Percentiles rank a stretch among this genome's conserved stretches.
Conservation (phyloP, 2,113 vertebrate species). For the Corydoras maculifer region DNA sequence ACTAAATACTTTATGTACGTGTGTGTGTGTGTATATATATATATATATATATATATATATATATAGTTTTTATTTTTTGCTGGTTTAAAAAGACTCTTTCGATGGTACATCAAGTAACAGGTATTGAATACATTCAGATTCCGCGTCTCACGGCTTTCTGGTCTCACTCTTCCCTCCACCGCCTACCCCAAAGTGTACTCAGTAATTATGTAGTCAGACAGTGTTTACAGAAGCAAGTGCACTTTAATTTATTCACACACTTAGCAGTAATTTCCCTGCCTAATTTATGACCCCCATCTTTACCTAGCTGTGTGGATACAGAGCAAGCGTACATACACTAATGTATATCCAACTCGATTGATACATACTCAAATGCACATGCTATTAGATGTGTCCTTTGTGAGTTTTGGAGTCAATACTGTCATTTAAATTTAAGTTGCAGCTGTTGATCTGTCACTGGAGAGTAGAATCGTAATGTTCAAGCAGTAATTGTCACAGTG, state of each 20-base stretch:
- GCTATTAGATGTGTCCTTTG: not conserved
- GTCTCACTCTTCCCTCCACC: constrained; percentile 18
- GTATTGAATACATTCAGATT: no score
- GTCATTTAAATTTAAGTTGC: not conserved
- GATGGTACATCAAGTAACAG: no score
- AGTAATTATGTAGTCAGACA: constrained; percentile 53
- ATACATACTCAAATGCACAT: constrained; percentile 8
- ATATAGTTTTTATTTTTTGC: no score
- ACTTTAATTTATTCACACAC: constrained; percentile 56
- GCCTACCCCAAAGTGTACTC: constrained; percentile 38
- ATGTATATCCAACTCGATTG: constrained; percentile 28
- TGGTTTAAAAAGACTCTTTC: no score
- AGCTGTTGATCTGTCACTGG: not conserved
- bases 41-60: no score
- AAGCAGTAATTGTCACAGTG: constrained; percentile 19
- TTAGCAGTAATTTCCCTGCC: constrained; percentile 52
- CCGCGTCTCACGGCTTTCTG: not conserved
- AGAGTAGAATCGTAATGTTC: constrained; percentile 24
- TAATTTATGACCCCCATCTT: constrained; percentile 45
- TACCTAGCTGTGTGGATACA: constrained; percentile 30
- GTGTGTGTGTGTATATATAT: no score
- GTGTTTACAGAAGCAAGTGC: constrained; percentile 53
- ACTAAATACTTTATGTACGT: no score
- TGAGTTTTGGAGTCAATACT: constrained; percentile 5
- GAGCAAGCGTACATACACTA: constrained; percentile 28